Percentiles rank a stretch among this genome's conserved stretches.
These are phyloP conservation scores for Erpornis zantholeuca DNA, from an alignment of 2,113 vertebrate species.

Conservation along the genomic window DNA sequence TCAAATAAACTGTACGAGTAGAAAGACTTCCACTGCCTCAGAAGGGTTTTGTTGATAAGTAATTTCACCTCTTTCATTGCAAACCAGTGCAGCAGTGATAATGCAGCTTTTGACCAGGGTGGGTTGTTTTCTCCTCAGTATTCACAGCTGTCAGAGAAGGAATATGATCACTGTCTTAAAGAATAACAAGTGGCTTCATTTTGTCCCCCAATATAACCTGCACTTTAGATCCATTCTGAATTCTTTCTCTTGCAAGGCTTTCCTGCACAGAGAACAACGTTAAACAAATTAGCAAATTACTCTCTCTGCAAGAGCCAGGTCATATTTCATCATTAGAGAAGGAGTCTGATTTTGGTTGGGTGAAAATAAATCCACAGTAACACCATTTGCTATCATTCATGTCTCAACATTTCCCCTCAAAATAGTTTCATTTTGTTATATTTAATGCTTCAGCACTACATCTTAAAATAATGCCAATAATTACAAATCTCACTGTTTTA, in stretches of 20 bases:
- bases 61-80: not conserved
- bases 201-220: not conserved
- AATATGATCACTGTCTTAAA: not conserved
- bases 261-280: not conserved
- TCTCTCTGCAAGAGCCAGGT: constrained; percentile 37
- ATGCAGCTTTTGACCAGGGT: not conserved
- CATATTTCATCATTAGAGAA: constrained; percentile 53
- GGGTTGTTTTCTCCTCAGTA: not conserved
- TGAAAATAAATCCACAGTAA: constrained; percentile 41
- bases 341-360: constrained; percentile 3
- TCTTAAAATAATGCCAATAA: constrained; percentile 53
- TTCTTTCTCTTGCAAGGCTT: not conserved
- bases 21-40: not conserved
- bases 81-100: not conserved
- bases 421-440: constrained; percentile 31
- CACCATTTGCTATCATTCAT: constrained; percentile 2
- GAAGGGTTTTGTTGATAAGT: not conserved
- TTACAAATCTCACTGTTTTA: constrained; percentile 28
- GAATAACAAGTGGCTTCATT: constrained; percentile 17
- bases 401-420: constrained; percentile 44
- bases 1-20: not conserved
- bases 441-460: constrained; percentile 16
- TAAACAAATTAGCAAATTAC: constrained; percentile 61
- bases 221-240: not conserved
- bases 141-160: not conserved